Evolutionary conservation across 2,888 invertebrate genomes (phyloP), one percentile per base, ranked within the genome.

Genomic region (Philaethria dido): DNA sequence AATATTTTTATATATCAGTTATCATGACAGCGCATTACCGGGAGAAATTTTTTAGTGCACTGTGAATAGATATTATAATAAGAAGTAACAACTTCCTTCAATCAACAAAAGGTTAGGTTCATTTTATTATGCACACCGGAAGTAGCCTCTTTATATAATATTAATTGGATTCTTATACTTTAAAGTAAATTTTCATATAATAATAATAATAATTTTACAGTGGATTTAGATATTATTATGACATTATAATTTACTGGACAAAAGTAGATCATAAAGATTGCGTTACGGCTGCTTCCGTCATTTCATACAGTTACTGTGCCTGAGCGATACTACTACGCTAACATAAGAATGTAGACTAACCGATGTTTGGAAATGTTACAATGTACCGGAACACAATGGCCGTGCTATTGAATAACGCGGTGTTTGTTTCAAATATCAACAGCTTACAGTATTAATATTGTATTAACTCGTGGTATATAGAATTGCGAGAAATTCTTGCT

Each of bases 321-420:
- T 9, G n/a, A 57, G n/a, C 42, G 42, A 42, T 57, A 57, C 22
- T 25, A n/a, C n/a, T n/a, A n/a, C n/a, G n/a, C n/a, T n/a, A n/a
- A n/a, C n/a, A n/a, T 22, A 42, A 57, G 57, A 57, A 57, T 57
- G 57, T 57, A 25, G 57, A 57, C 57, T 57, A 60, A 36, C 55
- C 45, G 36, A 57, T 57, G 64, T 64, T 55, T 64, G 33, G 45
- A 57, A 57, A 64, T 57, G 36, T 45, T 45, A 55, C 36, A 22
- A 45, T 55, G 55, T 64, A 42, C 33, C 36, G 33, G 47, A 62
- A 62, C 16, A 62, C 50, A 62, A 16, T 29, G 18, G 60, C 29
- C 11, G 8, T 60, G 29, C n/a, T 57, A 57, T 57, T 57, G 42
- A 57, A 42, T 57, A 57, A 57, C 39, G 39, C 45, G 33, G 22